Conservation (phyloP, 2,888 invertebrate genomes). For the Philopedon plagiatum region DNA sequence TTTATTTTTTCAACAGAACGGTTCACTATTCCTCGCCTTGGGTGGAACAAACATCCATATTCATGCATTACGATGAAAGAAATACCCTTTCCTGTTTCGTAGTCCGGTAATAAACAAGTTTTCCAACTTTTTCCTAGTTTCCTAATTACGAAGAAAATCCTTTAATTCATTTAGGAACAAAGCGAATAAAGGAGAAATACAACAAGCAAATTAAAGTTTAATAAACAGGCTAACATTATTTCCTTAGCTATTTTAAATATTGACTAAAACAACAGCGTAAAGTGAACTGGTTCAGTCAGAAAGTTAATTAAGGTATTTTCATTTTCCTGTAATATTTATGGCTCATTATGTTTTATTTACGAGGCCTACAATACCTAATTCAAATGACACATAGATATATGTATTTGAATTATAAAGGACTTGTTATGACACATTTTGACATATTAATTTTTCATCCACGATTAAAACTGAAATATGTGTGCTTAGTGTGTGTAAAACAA, state of each 20-base stretch:
- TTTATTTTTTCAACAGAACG: too few species aligned
- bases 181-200: not conserved
- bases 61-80: not conserved
- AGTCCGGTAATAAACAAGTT: not conserved
- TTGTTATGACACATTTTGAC: too few species aligned
- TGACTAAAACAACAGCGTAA: slow-evolving; percentile 21
- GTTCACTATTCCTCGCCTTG: too few species aligned
- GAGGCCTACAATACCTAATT: too few species aligned
- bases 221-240: not conserved
- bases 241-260: slow-evolving; percentile 26
- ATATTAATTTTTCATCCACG: too few species aligned
- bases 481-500: too few species aligned
- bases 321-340: not conserved
- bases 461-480: too few species aligned
- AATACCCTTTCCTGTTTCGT: not conserved
- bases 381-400: too few species aligned
- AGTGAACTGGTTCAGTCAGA: not conserved
- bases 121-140: not conserved
- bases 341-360: too few species aligned
- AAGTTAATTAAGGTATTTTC: slow-evolving; percentile 1
- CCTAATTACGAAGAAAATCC: not conserved
- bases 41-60: not conserved
- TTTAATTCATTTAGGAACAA: slow-evolving; percentile 2
- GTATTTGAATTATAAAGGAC: too few species aligned
- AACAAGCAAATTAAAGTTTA: slow-evolving; percentile 8